Evolutionary conservation across 2,797 vertebrate genomes (phyloP), one percentile per base, ranked within the genome.

Genomic region (Sparidentex hasta): DNA sequence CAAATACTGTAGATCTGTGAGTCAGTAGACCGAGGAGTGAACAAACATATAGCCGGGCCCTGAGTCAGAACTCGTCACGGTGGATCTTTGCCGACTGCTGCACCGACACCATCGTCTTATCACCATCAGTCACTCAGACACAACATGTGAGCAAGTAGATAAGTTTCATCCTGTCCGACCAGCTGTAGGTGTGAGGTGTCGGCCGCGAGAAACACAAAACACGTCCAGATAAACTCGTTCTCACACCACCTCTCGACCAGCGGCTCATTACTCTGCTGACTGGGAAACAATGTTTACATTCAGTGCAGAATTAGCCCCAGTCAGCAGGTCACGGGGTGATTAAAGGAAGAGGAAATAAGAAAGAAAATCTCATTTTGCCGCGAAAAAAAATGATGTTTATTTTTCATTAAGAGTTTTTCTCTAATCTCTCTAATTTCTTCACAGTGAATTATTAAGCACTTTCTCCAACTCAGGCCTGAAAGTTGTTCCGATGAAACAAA

Each of bases 1-100:
- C 83, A 82, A 90, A 85, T 67, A 81, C 81, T 80, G 80, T 54
- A 66, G 73, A 75, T 77, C 88, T 44, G 23, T 89, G 90, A 91
- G 74, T 90, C 90, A 88, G 70, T 65, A 25, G 78, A 85, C 11
- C 44, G 57, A 48, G 12, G 47, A 13, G 43, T 65, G 82, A 77
- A 64, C 66, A 72, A 59, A 75, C 74, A 50, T 55, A 54, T 21
- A 74, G 54, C 67, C 83, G 78, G 78, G 83, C 47, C 65, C 43
- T 71, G 80, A 86, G 52, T 88, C 78, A 71, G 71, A 7, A 23
- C 17, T 87, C 69, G 54, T 88, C 79, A 44, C 0, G 18, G 56
- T 52, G 75, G 78, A 82, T 29, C 58, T 9, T 18, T 17, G 76
- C 65, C 66, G 81, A 87, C 55, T 69, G 38, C 56, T 17, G 23